Conservation (phyloP, 2,113 vertebrate species). For the Cephalopholis sonnerati region DNA sequence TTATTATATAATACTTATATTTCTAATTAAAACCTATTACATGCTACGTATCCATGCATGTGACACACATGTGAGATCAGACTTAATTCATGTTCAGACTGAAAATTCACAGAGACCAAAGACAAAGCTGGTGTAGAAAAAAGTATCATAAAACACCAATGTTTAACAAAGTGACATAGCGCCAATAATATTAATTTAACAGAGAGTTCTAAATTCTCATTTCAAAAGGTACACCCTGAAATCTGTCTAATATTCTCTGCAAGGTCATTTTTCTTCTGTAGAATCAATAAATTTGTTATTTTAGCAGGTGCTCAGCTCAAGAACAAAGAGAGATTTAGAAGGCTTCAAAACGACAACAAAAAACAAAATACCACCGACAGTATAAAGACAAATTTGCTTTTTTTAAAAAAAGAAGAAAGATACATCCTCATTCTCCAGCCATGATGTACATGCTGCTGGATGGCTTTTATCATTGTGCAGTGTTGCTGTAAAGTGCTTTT, state of each 20-base stretch:
- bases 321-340: constrained; percentile 1
- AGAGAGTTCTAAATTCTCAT: not conserved
- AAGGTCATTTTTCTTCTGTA: not conserved
- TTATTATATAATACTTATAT: too few relatives aligned
- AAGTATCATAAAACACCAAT: not conserved
- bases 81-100: not conserved
- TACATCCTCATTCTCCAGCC: not conserved
- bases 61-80: not conserved
- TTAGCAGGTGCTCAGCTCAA: not conserved
- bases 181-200: not conserved
- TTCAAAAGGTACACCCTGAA: not conserved
- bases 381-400: too few relatives aligned
- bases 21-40: not conserved
- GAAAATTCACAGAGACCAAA: not conserved
- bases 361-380: not conserved
- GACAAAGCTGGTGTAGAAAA: not conserved
- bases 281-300: not conserved
- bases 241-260: not conserved
- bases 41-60: not conserved
- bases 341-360: not conserved
- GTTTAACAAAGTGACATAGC: not conserved
- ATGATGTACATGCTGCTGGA: not conserved
- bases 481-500: not conserved
- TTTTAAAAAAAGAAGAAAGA: not conserved
- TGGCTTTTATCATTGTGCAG: constrained; percentile 13